These are phyloP conservation scores for Emydura subglobosa DNA, from an alignment of 2,113 vertebrate species.

Conservation along the genomic window DNA sequence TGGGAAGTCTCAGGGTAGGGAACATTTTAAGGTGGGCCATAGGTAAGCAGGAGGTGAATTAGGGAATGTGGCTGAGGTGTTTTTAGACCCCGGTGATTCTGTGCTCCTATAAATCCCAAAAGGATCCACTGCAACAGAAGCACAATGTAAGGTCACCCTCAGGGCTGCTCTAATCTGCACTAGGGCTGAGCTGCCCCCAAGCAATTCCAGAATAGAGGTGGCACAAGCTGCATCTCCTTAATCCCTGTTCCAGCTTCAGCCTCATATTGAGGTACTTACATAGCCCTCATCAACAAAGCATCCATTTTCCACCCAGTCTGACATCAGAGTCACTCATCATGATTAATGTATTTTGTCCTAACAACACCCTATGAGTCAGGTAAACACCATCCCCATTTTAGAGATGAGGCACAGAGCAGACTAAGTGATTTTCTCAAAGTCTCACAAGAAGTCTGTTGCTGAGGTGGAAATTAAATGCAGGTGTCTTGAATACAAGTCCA, in stretches of 20 bases:
- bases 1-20: not conserved
- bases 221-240: too few species aligned
- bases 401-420: not conserved
- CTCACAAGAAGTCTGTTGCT: not conserved
- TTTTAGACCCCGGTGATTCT: not conserved
- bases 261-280: fast-evolving
- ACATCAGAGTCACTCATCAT: not conserved
- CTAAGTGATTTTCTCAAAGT: not conserved
- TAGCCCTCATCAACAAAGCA: not conserved
- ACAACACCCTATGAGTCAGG: not conserved
- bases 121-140: not conserved
- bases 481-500: not conserved
- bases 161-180: fast-evolving
- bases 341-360: not conserved
- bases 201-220: not conserved
- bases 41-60: not conserved
- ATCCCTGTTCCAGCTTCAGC: too few species aligned
- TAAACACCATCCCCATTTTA: not conserved
- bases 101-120: not conserved
- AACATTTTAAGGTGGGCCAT: slow-evolving; percentile 35
- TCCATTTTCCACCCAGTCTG: not conserved
- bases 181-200: not conserved
- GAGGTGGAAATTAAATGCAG: not conserved
- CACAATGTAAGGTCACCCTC: not conserved
- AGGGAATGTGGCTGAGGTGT: not conserved